Percentiles rank a stretch among this genome's conserved stretches.
These are phyloP conservation scores for Ictidomys tridecemlineatus DNA, from an alignment of 2,113 vertebrate genomes.

Conservation along the genomic window DNA sequence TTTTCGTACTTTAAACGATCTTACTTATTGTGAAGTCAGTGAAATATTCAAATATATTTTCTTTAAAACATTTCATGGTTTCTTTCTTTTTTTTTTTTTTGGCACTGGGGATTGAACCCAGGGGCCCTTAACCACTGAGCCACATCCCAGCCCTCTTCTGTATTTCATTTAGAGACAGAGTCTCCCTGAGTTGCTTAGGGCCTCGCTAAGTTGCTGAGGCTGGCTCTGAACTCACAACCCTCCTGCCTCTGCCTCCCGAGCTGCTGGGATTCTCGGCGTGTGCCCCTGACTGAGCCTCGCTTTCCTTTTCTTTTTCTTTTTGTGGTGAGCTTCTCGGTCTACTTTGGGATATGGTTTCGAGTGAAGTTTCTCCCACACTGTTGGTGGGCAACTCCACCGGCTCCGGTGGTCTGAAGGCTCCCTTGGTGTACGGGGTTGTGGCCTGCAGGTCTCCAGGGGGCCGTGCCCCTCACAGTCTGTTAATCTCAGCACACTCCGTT, in stretches of 20 bases:
- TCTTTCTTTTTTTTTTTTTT: not conserved
- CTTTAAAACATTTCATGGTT: not conserved
- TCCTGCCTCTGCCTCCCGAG: too few relatives aligned
- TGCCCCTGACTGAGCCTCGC: too few relatives aligned
- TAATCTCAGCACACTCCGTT: fast-evolving
- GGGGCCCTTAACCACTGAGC: too few relatives aligned
- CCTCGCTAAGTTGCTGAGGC: too few relatives aligned
- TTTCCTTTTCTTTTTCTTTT: not conserved
- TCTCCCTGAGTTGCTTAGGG: too few relatives aligned
- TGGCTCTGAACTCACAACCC: too few relatives aligned
- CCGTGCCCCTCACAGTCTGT: fast-evolving
- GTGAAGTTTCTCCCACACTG: fast-evolving
- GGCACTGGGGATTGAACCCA: too few relatives aligned
- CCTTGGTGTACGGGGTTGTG: too few relatives aligned
- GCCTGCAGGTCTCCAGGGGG: too few relatives aligned
- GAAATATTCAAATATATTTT: not conserved
- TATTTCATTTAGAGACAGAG: too few relatives aligned
- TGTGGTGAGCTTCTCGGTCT: not conserved
- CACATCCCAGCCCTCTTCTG: too few relatives aligned
- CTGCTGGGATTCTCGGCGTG: too few relatives aligned
- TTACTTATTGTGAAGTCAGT: not conserved
- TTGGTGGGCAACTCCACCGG: fast-evolving
- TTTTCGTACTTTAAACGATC: not conserved
- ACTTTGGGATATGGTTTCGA: not conserved
- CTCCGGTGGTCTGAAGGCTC: fast-evolving